Evolutionary conservation across 1,140 invertebrate species (phyloP), one percentile per base, ranked within the genome.

Genomic region (Hycleus phaleratus): DNA sequence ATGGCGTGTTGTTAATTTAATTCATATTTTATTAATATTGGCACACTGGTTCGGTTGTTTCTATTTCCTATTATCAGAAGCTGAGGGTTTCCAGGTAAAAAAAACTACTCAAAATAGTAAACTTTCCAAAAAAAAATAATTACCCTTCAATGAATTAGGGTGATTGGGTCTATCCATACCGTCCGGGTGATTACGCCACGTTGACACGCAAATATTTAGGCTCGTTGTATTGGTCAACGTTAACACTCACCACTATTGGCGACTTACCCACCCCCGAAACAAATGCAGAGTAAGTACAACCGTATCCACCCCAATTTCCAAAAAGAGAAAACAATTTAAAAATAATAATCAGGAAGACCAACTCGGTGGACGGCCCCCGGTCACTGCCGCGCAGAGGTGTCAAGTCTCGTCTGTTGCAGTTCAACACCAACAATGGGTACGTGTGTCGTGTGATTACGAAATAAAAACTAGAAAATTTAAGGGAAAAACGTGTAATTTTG

Each of bases 31-130:
- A 38, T 83, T 97, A 59, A 90, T 97, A 63, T 81, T 96, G 59
- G 93, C 93, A 18, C 95, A 97, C 71, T 97, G 94, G 94, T 97
- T 97, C 72, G 94, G 93, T 38, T 96, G 93, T 73, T 97, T 97
- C 78, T 97, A 97, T 78, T 97, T 91, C 77, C 76, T 97, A 57
- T 82, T 97, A 24, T 95, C 92, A 4, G 91, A 96, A 72, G 87
- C 88, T 25, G 93, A 97, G 75, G 86, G 85, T 2, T 95, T 95
- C 74, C 80, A 83, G 74, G 86, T 84, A 55, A 71, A 11, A 11
- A 32, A 49, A 24, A 18, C 18, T 18, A 18, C 1, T 18, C 18
- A 18, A 12, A 12, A 18, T 18, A 18, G 18, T 18, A 18, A 12
- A 18, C 1, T 18, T 18, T 18, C 0, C 18, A 18, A 18, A 18